Evolutionary conservation across 2,113 vertebrate genomes (phyloP), one percentile per base, ranked within the genome.

Genomic region (Cygnus atratus): DNA sequence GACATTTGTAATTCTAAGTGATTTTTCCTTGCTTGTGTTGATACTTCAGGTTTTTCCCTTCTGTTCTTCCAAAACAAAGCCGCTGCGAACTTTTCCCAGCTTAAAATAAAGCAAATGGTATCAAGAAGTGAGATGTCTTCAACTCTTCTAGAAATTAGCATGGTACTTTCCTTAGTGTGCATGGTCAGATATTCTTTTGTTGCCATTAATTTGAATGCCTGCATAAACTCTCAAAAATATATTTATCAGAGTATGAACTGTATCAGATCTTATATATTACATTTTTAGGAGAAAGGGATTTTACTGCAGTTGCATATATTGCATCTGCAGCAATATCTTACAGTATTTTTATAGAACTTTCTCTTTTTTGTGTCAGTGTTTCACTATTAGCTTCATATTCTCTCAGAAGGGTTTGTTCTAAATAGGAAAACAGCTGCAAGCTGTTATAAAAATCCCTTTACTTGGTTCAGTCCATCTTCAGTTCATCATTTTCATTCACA

Each of bases 401-500:
- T 76, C 37, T 79, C 33, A 24, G 48, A 92, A 78, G 10, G 4
- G 5, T 71, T 83, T 84, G 12, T 50, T 93, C 37, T 88, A 59
- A 59, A 62, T 77, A 86, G 44, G 35, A 62, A 35, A 20, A 41
- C 17, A 55, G 21, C 43, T 84, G 57, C 75, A 65, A 82, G 31
- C 75, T 73, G 20, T 83, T 70, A 55, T 52, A 59, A 74, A 66
- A 68, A 62, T 65, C 25, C 16, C 20, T 33, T 74, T 75, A 13
- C 28, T 74, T 87, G 70, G 6, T 72, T 65, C 61, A 74, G 16
- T 71, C 59, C 4, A 1, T 85, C 44, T 84, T 95, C 52, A 57
- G 22, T 78, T 81, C n/a, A 39, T 87, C 24, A 43, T 79, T 92
- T 85, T 54, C 76, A 50, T 89, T 95, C 28, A 59, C 46, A 31